A percentile compares a stretch with the other conserved stretches of the same genome.
These are phyloP conservation scores for Axis porcinus DNA, from an alignment of 2,113 vertebrate species.

Conservation along the genomic window DNA sequence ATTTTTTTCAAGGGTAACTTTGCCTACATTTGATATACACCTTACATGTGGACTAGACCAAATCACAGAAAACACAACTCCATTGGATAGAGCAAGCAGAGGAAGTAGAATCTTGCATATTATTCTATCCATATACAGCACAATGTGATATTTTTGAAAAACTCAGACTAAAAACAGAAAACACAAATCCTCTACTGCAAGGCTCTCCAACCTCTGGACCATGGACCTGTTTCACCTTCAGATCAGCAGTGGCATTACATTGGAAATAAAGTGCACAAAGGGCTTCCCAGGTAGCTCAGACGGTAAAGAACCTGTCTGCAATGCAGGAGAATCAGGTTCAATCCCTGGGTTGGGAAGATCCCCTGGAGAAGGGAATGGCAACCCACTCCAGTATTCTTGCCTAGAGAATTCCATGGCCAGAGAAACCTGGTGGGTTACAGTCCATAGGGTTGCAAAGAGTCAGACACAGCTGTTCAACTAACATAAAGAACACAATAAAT, in stretches of 20 bases:
- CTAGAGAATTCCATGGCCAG: neutral
- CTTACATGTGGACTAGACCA: neutral
- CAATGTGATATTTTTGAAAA: neutral
- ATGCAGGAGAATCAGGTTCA: neutral
- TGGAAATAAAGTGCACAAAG: neutral
- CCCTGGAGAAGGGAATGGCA: neutral
- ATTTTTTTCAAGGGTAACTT: neutral
- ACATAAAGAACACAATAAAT: neutral
- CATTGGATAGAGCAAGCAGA: neutral
- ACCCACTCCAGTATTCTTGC: neutral
- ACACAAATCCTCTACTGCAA: neutral
- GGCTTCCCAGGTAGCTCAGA: neutral
- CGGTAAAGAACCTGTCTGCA: neutral
- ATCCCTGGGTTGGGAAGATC: neutral
- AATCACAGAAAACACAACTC: neutral
- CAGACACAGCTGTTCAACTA: rapidly evolving
- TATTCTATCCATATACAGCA: neutral
- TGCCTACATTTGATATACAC: neutral
- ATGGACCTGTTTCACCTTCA: neutral
- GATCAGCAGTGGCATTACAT: neutral
- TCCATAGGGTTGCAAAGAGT: neutral
- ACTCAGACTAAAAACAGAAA: neutral
- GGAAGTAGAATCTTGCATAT: neutral
- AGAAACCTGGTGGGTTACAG: neutral
- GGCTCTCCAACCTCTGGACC: neutral